phyloP scores from a whole-genome alignment of 2,888 invertebrate species.

The Apamea anceps region DNA sequence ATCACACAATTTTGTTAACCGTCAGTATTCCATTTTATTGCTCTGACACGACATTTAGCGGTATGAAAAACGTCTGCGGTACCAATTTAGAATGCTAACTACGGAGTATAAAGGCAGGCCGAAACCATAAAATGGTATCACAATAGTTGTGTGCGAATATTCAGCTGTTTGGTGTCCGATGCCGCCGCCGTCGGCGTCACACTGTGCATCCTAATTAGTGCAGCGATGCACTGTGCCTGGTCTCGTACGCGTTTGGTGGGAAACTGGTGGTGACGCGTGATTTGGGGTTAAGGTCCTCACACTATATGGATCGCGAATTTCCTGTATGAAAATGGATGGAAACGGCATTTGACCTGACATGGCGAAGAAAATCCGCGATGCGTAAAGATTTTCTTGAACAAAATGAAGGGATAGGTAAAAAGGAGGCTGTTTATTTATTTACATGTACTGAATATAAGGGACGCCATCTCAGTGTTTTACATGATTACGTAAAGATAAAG shows the following conservation, averaged over 20 bases:
- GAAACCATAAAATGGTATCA: constrained; percentile 89
- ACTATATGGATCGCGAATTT: constrained; percentile 63
- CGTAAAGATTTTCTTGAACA: neutral
- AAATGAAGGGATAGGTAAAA: constrained; percentile 28
- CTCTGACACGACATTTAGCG: constrained; percentile 87
- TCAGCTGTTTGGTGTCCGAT: constrained; percentile 84
- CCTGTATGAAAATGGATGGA: constrained; percentile 42
- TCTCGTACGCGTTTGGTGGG: constrained; percentile 78
- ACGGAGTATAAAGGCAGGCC: constrained; percentile 86
- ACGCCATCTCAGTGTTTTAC: constrained; percentile 18
- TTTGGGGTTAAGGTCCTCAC: constrained; percentile 73
- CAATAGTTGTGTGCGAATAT: constrained; percentile 89
- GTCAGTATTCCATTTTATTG: constrained; percentile 82
- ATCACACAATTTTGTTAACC: constrained; percentile 77
- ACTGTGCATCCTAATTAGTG: constrained; percentile 86
- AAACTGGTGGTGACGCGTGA: constrained; percentile 74
- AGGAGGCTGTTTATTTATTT: constrained; percentile 38
- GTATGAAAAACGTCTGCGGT: constrained; percentile 86
- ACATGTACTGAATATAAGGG: constrained; percentile 22
- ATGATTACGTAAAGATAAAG: constrained; percentile 43
- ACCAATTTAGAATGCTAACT: constrained; percentile 89
- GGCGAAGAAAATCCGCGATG: neutral
- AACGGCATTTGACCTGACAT: neutral
- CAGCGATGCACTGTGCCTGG: constrained; percentile 80
- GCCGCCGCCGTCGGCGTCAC: constrained; percentile 82